Evolutionary conservation across 2,797 vertebrate genomes (phyloP), one percentile per base, ranked within the genome.

Genomic region (Distichodus sexfasciatus): DNA sequence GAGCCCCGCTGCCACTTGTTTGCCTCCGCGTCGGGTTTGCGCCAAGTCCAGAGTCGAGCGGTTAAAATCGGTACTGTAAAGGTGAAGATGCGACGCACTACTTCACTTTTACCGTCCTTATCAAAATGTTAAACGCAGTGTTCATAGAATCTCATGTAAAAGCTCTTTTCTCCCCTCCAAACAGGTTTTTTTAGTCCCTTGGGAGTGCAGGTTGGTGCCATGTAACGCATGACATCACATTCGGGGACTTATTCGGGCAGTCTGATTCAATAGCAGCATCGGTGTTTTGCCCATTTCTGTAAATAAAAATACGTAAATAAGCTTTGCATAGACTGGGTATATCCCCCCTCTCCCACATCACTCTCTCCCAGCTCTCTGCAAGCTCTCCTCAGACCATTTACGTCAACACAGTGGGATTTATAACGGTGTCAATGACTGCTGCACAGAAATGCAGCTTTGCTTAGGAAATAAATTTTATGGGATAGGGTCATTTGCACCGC

Each of bases 221-320:
- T 71, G 33, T n/a, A 19, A 72, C 48, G 35, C 14, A 12, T 47
- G 48, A 55, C 29, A 67, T 55, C 68, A 38, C 62, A 62, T 26
- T 61, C 17, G 66, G 43, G 35, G 51, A 61, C 57, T 59, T 59
- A 55, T 46, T 50, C 58, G 73, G 54, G 35, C 46, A 51, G 66
- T 35, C 44, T 65, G 47, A 55, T 38, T 71, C 62, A 66, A 47
- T 50, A 69, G 43, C 28, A 38, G 55, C 47, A 71, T 61, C 68
- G 26, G 47, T 71, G 54, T 61, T 71, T 46, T 51, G 47, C 59
- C 21, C 17, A 21, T n/a, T n/a, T n/a, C n/a, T n/a, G n/a, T n/a
- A n/a, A n/a, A n/a, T n/a, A n/a, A n/a, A 6, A 54, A 19, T 28
- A n/a, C 8, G 12, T 11, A 29, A 8, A 31, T 57, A 57, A 57